Evolutionary conservation across 2,797 vertebrate species (phyloP).

Genomic region (Falco cherrug): DNA sequence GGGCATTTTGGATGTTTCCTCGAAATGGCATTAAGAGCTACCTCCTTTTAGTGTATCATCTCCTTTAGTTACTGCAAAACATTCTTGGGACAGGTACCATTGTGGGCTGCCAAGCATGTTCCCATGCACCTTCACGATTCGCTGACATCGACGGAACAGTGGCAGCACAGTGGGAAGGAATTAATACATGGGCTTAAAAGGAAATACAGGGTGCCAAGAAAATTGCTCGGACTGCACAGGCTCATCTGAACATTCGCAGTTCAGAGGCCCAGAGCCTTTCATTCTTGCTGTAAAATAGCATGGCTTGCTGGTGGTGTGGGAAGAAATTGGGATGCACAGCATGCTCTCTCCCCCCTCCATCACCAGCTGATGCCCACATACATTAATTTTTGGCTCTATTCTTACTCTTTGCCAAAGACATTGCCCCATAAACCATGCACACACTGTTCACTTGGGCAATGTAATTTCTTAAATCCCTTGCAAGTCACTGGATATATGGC

Average conservation of each 20-base stretch:
- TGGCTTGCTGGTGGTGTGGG: not conserved
- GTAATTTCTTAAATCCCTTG: not conserved
- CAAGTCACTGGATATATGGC: not conserved
- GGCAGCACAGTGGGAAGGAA: constrained; percentile 55
- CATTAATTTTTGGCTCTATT: not conserved
- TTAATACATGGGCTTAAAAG: not conserved
- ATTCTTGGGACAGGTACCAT: constrained; percentile 44
- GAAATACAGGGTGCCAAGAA: constrained; percentile 12
- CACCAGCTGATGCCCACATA: not conserved
- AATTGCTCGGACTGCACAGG: not conserved
- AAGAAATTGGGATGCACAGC: not conserved
- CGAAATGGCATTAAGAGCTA: constrained; percentile 24
- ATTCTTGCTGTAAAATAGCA: not conserved
- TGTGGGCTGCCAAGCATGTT: not conserved
- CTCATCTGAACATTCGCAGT: not conserved
- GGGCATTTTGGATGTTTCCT: constrained; percentile 31
- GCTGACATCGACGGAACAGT: constrained; percentile 23
- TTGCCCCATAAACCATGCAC: not conserved
- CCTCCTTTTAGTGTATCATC: not conserved
- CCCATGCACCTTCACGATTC: not conserved
- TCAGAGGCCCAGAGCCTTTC: not conserved
- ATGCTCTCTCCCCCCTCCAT: fast-evolving
- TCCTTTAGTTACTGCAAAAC: constrained; percentile 30
- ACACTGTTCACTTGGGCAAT: not conserved
- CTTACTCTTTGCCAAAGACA: not conserved